These are phyloP conservation scores for Agrypnia vestita DNA, from an alignment of 1,140 invertebrate genomes.

Conservation along the genomic window DNA sequence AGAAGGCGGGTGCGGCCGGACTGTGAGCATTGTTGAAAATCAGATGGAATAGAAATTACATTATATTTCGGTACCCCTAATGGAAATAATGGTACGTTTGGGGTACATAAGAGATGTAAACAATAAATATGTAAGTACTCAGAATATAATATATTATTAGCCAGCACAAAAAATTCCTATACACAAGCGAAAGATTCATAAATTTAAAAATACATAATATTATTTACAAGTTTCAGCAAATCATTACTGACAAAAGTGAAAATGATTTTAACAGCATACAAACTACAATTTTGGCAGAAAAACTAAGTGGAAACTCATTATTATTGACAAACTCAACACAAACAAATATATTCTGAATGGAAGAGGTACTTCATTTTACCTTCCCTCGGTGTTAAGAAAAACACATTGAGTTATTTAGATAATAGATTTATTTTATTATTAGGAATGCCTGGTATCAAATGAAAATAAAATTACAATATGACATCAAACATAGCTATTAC, in stretches of 20 bases:
- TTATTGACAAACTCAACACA: not conserved
- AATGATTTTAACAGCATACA: not conserved
- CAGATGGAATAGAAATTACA: too few species aligned
- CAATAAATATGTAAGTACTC: too few species aligned
- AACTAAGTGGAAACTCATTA: conserved; percentile 9
- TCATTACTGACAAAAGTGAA: not conserved
- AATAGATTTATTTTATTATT: conserved; percentile 6
- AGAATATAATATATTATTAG: too few species aligned
- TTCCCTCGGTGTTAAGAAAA: not conserved
- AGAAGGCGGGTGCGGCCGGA: too few species aligned
- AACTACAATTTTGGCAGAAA: too few species aligned
- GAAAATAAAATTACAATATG: conserved; percentile 45
- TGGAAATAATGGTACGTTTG: too few species aligned
- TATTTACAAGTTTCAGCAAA: not conserved
- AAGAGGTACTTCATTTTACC: not conserved
- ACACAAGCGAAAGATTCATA: too few species aligned
- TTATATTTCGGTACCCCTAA: too few species aligned
- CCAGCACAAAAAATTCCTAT: too few species aligned
- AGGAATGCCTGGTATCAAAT: conserved; percentile 46
- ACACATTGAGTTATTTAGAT: not conserved
- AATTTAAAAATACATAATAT: too few species aligned
- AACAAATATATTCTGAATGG: not conserved
- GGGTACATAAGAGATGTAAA: too few species aligned
- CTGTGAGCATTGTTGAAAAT: too few species aligned
- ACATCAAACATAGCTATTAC: conserved; percentile 36